A percentile compares a stretch with the other conserved stretches of the same genome.
phyloP scores from a whole-genome alignment of 2,113 vertebrate genomes.

The Cottus gobio region DNA sequence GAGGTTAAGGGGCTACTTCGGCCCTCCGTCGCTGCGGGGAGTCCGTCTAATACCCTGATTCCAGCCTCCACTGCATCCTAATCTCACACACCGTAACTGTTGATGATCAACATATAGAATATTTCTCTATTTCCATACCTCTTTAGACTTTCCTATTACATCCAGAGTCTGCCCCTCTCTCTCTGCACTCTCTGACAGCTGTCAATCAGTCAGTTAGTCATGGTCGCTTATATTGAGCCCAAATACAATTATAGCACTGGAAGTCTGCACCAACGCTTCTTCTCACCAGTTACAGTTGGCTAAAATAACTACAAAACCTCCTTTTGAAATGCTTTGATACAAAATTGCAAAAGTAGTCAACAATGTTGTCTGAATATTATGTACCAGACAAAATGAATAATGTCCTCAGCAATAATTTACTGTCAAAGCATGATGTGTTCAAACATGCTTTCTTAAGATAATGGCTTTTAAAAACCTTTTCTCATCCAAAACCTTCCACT shows the following conservation, averaged over 20 bases:
- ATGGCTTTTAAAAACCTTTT: constrained; percentile 20
- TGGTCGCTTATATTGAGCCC: constrained; percentile 31
- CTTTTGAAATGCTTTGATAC: constrained; percentile 15
- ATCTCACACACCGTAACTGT: constrained; percentile 3
- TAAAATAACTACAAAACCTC: background rate
- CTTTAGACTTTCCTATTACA: background rate
- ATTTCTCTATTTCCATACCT: background rate
- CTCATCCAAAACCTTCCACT: background rate
- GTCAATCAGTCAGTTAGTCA: constrained; percentile 34
- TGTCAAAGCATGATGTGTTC: constrained; percentile 2
- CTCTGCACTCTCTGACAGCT: constrained; percentile 31
- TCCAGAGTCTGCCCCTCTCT: background rate
- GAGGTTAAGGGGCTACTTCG: constrained; percentile 36
- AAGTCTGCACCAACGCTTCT: constrained; percentile 23
- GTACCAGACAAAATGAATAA: background rate
- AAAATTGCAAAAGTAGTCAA: constrained; percentile 3
- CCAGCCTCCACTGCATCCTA: constrained; percentile 10
- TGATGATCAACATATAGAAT: background rate
- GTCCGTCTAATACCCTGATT: constrained; percentile 36
- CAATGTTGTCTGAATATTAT: constrained; percentile 4
- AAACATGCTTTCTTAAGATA: constrained; percentile 17
- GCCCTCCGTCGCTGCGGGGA: constrained; percentile 8
- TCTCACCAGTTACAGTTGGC: constrained; percentile 15
- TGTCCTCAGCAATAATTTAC: background rate
- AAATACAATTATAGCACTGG: constrained; percentile 26